Evolutionary conservation across 2,113 vertebrate genomes (phyloP).

Genomic region (Brienomyrus longianalis): DNA sequence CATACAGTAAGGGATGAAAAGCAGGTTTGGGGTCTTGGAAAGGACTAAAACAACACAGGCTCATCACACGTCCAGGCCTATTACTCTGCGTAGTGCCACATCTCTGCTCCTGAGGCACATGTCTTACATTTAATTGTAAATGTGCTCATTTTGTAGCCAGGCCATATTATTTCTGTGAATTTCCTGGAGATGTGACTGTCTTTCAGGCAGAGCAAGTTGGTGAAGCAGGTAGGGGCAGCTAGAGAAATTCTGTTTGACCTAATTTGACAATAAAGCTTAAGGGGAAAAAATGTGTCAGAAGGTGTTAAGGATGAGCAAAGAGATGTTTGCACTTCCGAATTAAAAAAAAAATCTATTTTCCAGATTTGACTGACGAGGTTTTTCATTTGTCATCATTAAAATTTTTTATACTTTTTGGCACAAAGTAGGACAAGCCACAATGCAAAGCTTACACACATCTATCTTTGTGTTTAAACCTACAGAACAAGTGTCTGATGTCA

Average conservation of each 20-base stretch:
- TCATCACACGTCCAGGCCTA: background rate
- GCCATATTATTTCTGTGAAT: background rate
- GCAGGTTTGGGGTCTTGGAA: background rate
- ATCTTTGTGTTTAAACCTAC: background rate
- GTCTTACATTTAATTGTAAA: background rate
- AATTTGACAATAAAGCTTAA: background rate
- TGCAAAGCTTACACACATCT: background rate
- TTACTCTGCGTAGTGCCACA: background rate
- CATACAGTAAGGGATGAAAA: background rate
- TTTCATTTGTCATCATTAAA: background rate
- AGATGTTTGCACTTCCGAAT: background rate
- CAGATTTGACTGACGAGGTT: background rate
- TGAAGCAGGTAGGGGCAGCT: no score
- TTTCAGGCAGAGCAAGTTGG: background rate
- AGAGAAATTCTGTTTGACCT: background rate
- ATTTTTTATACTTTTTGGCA: background rate
- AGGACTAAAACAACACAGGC: background rate
- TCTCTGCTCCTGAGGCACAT: background rate
- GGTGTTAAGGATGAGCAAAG: background rate
- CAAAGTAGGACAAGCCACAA: background rate
- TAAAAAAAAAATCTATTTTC: background rate
- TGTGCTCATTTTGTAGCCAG: background rate
- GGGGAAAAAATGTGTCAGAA: background rate
- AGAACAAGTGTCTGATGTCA: conserved; percentile 19
- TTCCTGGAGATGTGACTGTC: background rate